Percentiles rank a stretch among this genome's conserved stretches.
These are phyloP conservation scores for Caenorhabditis sp. DNA, from an alignment of 2,888 invertebrate species.

Conservation along the genomic window DNA sequence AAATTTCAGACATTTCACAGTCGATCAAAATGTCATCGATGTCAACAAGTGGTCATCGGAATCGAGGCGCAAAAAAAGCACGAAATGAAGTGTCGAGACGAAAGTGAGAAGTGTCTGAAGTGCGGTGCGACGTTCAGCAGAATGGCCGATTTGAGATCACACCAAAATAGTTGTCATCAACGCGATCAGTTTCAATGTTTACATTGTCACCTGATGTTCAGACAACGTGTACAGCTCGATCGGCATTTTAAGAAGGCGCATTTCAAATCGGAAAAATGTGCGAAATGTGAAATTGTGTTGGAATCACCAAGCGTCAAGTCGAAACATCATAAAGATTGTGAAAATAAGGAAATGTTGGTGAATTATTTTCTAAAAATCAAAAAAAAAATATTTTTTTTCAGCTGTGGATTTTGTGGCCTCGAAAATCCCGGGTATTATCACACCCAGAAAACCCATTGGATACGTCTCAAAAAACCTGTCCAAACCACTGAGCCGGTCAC, in stretches of 20 bases:
- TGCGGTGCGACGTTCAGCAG: slow-evolving; percentile 1
- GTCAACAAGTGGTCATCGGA: slow-evolving; percentile 22
- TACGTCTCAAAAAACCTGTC: slow-evolving; percentile 1
- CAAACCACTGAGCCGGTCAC: not conserved
- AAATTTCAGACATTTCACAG: slow-evolving; percentile 35
- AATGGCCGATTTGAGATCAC: slow-evolving; percentile 23
- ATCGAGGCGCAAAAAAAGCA: slow-evolving; percentile 24
- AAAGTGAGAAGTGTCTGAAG: slow-evolving; percentile 9
- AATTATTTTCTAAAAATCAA: not conserved
- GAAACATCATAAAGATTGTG: not conserved
- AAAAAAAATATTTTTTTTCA: slow-evolving; percentile 8
- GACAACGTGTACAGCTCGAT: slow-evolving; percentile 47
- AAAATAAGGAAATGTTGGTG: not conserved
- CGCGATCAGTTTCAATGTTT: slow-evolving; percentile 37
- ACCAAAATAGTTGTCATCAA: slow-evolving; percentile 35
- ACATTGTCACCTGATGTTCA: slow-evolving; percentile 34
- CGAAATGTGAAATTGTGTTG: slow-evolving; percentile 10
- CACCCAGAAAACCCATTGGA: slow-evolving; percentile 31
- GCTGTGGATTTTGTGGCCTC: slow-evolving; percentile 41
- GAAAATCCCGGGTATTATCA: slow-evolving; percentile 28
- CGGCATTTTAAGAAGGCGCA: slow-evolving; percentile 46
- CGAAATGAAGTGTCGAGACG: slow-evolving; percentile 32
- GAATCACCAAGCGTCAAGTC: slow-evolving; percentile 9
- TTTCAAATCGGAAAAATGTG: slow-evolving; percentile 20
- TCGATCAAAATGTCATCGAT: slow-evolving; percentile 19